Base-by-base conservation (phyloP, 2,113 vertebrate genomes). In the Zapus hudsonius region DNA sequence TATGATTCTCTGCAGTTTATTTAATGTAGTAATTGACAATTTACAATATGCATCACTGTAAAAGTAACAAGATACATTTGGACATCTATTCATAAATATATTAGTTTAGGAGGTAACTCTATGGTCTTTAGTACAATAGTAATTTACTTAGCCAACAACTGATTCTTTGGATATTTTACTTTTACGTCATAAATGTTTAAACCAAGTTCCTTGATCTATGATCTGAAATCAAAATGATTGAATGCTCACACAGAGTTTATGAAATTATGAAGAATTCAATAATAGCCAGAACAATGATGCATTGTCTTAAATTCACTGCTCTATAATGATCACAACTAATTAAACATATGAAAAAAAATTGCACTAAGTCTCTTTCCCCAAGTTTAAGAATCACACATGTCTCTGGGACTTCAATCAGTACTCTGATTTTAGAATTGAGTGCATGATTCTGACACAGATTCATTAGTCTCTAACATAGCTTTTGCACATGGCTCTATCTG, bases 261-360 rank as follows among this genome's bases (percentile, higher is more conserved):
- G 67, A 55, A 83, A 78, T 64, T 91, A 87, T 81, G 63, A 89
- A 90, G 15, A 82, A 31, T 81, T 96, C 89, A 96, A 78, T 93
- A 78, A 78, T 1, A 27, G 27, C 29, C 27, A 59, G n/a, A 66
- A 55, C 91, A 92, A 78, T 89, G 66, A 92, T 79, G 7, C 9
- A 84, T 95, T 89, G 57, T 66, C 16, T 84, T 96, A 93, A 87
- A 91, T 93, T 94, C 31, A 96, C 93, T 74, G n/a, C 88, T 42
- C 0, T 42, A 0, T 72, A 89, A 94, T 93, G 75, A 84, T 57
- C 66, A 40, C 89, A 80, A 95, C 92, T 96, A 92, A 93, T 94
- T 92, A 93, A 94, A 89, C 42, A 69, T 52, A 55, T 81, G n/a
- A 52, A 63, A 96, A 84, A 92, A 67, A n/a, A n/a, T n/a, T 89